Evolutionary conservation across 2,888 invertebrate genomes (phyloP), one percentile per base, ranked within the genome.

Genomic region (Drosophila limbata): DNA sequence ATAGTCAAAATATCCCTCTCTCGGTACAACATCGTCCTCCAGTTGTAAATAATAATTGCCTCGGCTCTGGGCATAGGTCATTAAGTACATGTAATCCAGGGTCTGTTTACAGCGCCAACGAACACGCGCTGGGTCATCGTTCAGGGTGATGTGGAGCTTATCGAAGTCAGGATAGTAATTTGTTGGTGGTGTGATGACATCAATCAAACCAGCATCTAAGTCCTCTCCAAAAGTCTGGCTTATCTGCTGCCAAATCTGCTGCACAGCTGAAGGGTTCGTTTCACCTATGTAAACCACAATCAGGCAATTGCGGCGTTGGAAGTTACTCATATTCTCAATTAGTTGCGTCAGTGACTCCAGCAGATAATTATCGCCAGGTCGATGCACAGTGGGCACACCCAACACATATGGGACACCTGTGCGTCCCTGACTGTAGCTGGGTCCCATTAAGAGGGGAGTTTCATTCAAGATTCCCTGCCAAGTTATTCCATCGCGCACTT

Each of bases 211-310:
- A 1, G 53, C 15, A 15, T 65, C 28, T 39, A 82, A 37, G 3
- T 72, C n/a, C 2, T 21, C 9, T 1, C 25, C 35, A 6, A 81
- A 71, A 0, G 13, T 17, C 0, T 8, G 25, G 0, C 6, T 47
- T 1, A 82, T 10, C 2, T 28, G 9, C 1, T 47, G 19, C 15
- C 68, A 59, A 9, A 75, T 63, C 0, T 31, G 9, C n/a, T 71
- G n/a, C 1, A 76, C 52, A 0, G 53, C n/a, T 4, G 31, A 4
- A 0, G 11, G 21, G 0, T 59, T 39, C 1, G 60, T 69, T 17
- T 79, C 85, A 3, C 85, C 83, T 33, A 88, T 69, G 11, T 35
- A 77, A 1, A 83, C 50, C 10, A 83, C 73, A 59, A 83, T 72
- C 0, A 88, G 55, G 13, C 44, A 35, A 3, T 61, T 15, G 5